phyloP scores from a whole-genome alignment of 2,888 invertebrate species.

The Tanytarsus gracilentus region DNA sequence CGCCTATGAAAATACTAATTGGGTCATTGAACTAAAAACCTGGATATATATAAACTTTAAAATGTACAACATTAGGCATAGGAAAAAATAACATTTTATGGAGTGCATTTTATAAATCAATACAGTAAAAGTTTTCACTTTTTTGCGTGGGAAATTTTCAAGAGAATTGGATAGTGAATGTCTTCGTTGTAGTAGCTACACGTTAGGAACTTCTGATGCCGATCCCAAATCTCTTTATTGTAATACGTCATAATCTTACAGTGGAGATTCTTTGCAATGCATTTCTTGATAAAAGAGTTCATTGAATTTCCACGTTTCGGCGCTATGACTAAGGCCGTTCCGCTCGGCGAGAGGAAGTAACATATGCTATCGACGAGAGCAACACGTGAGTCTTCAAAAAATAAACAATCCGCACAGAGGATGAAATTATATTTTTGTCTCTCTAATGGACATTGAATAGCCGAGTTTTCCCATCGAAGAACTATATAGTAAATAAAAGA shows the following conservation, averaged over 20 bases:
- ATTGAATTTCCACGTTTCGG: constrained; percentile 65
- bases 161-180: constrained; percentile 60
- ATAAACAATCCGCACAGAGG: constrained; percentile 69
- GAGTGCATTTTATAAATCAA: neutral
- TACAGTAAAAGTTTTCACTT: neutral
- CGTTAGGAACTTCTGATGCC: constrained; percentile 51
- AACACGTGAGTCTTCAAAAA: constrained; percentile 63
- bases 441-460: constrained; percentile 36
- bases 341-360: constrained; percentile 51
- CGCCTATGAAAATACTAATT: neutral
- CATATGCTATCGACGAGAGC: constrained; percentile 60
- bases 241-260: constrained; percentile 53
- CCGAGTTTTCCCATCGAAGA: constrained; percentile 48
- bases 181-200: constrained; percentile 56
- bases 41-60: neutral
- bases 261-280: constrained; percentile 49
- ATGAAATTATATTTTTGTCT: constrained; percentile 56
- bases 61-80: neutral
- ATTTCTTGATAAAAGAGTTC: constrained; percentile 55
- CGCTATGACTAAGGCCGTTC: constrained; percentile 65
- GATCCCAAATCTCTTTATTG: constrained; percentile 57
- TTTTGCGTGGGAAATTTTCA: constrained; percentile 47
- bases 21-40: neutral
- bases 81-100: no score
- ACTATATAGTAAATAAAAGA: constrained; percentile 34